Conservation (phyloP, 2,888 invertebrate genomes). For the Muschampia plurimacula region DNA sequence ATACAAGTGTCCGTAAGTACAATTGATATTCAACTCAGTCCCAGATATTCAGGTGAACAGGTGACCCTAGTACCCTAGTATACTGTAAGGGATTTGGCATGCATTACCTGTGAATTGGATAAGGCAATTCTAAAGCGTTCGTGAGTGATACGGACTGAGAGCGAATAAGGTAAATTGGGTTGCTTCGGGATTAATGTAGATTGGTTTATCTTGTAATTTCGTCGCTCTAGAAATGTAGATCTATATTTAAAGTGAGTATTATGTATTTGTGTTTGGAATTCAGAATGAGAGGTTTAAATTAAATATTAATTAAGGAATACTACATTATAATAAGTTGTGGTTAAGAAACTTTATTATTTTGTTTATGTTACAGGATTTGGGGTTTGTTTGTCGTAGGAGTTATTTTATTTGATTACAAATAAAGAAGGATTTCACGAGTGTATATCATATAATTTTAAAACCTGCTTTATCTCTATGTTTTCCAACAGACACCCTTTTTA, state of each 20-base stretch:
- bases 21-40: constrained; percentile 28
- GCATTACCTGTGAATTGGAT: constrained; percentile 25
- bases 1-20: constrained; percentile 13
- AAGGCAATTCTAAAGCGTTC: constrained; percentile 23
- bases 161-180: constrained; percentile 3
- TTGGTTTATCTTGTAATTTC: constrained; percentile 7
- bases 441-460: too few relatives aligned
- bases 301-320: background rate
- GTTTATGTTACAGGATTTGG: background rate
- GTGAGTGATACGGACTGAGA: constrained; percentile 10
- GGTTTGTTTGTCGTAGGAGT: background rate
- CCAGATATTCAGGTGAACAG: constrained; percentile 32
- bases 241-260: background rate
- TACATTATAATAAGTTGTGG: too few relatives aligned
- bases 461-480: too few relatives aligned
- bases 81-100: constrained; percentile 13
- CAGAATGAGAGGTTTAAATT: background rate
- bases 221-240: background rate
- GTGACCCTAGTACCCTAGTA: constrained; percentile 13
- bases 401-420: background rate
- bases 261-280: background rate
- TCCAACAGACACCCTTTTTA: too few relatives aligned
- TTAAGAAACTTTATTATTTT: background rate
- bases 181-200: background rate
- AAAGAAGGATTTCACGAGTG: background rate